These are phyloP conservation scores for Drosophila paramelanica DNA, from an alignment of 2,888 invertebrate genomes.

Conservation along the genomic window DNA sequence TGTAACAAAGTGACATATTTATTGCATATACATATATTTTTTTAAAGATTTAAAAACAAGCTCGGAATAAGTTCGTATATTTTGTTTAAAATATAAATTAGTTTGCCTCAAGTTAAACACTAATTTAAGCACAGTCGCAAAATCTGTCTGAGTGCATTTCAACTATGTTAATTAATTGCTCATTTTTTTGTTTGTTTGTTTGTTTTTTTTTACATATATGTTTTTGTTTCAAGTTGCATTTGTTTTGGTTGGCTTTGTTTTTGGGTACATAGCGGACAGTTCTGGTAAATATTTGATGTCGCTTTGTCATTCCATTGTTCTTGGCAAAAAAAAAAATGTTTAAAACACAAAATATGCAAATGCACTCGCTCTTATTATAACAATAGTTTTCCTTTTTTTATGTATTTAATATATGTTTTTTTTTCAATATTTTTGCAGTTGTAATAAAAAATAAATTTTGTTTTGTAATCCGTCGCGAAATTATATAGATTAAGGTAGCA, in stretches of 20 bases:
- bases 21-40: conserved; percentile 23
- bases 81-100: conserved; percentile 24
- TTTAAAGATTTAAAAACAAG: conserved; percentile 12
- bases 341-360: conserved; percentile 8
- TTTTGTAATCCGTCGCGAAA: neutral
- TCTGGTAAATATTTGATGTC: conserved; percentile 17
- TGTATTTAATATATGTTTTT: neutral
- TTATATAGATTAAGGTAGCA: neutral
- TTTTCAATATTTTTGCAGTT: neutral
- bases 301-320: conserved; percentile 39
- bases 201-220: neutral
- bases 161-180: conserved; percentile 56
- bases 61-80: conserved; percentile 12
- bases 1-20: conserved; percentile 33
- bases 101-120: conserved; percentile 24
- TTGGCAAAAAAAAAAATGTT: conserved; percentile 1
- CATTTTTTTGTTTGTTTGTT: too few relatives aligned
- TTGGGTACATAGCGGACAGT: conserved; percentile 14
- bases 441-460: conserved; percentile 53
- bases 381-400: conserved; percentile 1
- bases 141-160: conserved; percentile 43
- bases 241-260: conserved; percentile 10
- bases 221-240: conserved; percentile 14
- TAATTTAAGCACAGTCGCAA: conserved; percentile 35
- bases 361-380: neutral